Evolutionary conservation across 2,888 invertebrate species (phyloP).

Genomic region (Sphaeridia pumilis): DNA sequence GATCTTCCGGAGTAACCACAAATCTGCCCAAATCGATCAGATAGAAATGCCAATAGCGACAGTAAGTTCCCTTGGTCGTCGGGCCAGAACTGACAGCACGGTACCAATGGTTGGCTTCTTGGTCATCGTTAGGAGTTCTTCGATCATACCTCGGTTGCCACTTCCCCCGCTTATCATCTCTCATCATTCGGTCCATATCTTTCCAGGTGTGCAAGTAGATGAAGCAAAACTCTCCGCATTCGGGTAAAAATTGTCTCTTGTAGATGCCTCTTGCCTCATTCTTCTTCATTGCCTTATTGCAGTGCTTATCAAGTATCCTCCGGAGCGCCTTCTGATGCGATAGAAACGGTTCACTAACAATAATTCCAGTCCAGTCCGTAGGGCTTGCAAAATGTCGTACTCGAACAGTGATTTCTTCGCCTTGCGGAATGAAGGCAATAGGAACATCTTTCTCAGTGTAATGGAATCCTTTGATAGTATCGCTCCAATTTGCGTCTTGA

Average conservation of each 20-base stretch:
- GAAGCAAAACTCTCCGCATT: conserved; percentile 12
- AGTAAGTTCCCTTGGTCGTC: background rate
- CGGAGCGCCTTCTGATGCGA: background rate
- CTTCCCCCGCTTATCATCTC: background rate
- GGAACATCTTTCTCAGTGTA: background rate
- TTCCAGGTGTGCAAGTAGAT: conserved; percentile 19
- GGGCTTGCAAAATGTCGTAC: background rate
- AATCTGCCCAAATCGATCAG: conserved; percentile 7
- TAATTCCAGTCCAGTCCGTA: background rate
- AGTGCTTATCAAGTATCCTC: conserved; percentile 1
- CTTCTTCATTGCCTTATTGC: background rate
- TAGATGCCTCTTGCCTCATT: background rate
- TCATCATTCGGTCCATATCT: background rate
- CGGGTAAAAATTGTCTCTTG: background rate
- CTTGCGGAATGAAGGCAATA: background rate
- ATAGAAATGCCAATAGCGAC: conserved; percentile 3
- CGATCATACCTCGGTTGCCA: background rate
- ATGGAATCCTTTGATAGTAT: background rate
- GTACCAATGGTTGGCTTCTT: conserved; percentile 18
- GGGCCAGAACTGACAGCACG: conserved; percentile 9
- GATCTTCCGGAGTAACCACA: background rate
- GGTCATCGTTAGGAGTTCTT: conserved; percentile 7
- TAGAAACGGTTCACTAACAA: background rate
- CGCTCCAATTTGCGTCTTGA: too few species aligned
- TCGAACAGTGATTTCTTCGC: background rate